Conservation (phyloP, 2,888 invertebrate genomes). For the Sussaba pulchella region DNA sequence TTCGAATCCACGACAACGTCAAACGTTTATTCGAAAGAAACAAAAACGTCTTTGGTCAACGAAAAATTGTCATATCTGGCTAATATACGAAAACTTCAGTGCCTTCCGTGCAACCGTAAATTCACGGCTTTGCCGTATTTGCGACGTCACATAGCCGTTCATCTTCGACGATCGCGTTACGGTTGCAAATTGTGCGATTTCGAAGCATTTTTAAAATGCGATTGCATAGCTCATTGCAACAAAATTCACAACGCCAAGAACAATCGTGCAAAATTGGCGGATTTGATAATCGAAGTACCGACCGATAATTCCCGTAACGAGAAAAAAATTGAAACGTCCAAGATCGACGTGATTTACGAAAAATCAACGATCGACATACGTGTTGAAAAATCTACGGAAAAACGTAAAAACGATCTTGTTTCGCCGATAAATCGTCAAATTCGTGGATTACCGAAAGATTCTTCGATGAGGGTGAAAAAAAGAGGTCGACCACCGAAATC, state of each 20-base stretch:
- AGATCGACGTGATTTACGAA: no score
- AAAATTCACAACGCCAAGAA: constrained; percentile 87
- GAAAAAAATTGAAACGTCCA: neutral
- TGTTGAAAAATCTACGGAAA: neutral
- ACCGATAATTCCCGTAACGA: constrained; percentile 4
- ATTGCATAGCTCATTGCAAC: constrained; percentile 88
- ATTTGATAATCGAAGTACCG: constrained; percentile 71
- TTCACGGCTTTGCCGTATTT: constrained; percentile 86
- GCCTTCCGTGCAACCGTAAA: constrained; percentile 86
- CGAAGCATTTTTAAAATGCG: constrained; percentile 88
- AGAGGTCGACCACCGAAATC: constrained; percentile 36
- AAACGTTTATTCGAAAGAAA: neutral
- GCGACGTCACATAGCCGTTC: constrained; percentile 88
- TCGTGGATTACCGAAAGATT: no score
- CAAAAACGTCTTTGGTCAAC: constrained; percentile 61
- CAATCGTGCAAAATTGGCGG: constrained; percentile 70
- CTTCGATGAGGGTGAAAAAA: neutral
- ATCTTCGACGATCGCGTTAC: constrained; percentile 90
- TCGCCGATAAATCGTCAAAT: no score
- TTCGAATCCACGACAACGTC: neutral
- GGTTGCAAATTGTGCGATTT: constrained; percentile 91
- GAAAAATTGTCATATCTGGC: constrained; percentile 70
- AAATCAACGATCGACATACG: no score
- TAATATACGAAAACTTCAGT: constrained; percentile 80
- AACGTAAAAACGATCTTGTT: neutral